Percentiles rank a stretch among this genome's conserved stretches.
These are phyloP conservation scores for Siderastrea radians DNA, from an alignment of 92 coral and sea anemone genomes.

Conservation along the genomic window DNA sequence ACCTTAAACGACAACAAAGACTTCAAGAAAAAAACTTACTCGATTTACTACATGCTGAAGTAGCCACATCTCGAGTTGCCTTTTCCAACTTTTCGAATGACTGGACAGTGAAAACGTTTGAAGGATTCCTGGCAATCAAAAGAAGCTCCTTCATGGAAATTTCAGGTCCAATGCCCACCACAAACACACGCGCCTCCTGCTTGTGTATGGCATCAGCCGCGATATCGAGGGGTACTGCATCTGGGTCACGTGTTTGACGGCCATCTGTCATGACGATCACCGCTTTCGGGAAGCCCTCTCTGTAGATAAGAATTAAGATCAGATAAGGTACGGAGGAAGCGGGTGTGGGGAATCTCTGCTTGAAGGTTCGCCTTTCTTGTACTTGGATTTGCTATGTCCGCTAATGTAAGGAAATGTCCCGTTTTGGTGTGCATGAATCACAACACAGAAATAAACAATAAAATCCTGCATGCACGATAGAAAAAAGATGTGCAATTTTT, in stretches of 20 bases:
- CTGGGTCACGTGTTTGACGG: slow-evolving; percentile 88
- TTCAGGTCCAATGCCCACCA: slow-evolving; percentile 83
- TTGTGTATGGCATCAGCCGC: slow-evolving; percentile 73
- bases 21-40: slow-evolving; percentile 34
- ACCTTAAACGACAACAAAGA: not conserved
- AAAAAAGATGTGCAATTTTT: too few relatives aligned
- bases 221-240: slow-evolving; percentile 54
- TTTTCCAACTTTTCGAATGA: slow-evolving; percentile 71
- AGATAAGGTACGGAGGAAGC: too few relatives aligned
- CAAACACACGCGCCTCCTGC: slow-evolving; percentile 79
- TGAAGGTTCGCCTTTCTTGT: too few relatives aligned
- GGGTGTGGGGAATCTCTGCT: too few relatives aligned
- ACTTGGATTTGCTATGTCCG: too few relatives aligned
- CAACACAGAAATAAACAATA: too few relatives aligned
- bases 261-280: slow-evolving; percentile 95
- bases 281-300: slow-evolving; percentile 77
- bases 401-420: too few relatives aligned
- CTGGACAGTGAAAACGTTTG: slow-evolving; percentile 67
- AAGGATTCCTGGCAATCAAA: slow-evolving; percentile 62
- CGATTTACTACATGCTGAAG: slow-evolving; percentile 51
- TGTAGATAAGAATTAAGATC: not conserved
- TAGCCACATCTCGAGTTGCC: slow-evolving; percentile 69
- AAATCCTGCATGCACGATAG: too few relatives aligned
- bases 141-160: slow-evolving; percentile 62
- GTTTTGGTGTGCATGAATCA: too few relatives aligned